These are phyloP conservation scores for Tyrophagus putrescentiae DNA, from an alignment of 1,140 invertebrate species.

Conservation along the genomic window DNA sequence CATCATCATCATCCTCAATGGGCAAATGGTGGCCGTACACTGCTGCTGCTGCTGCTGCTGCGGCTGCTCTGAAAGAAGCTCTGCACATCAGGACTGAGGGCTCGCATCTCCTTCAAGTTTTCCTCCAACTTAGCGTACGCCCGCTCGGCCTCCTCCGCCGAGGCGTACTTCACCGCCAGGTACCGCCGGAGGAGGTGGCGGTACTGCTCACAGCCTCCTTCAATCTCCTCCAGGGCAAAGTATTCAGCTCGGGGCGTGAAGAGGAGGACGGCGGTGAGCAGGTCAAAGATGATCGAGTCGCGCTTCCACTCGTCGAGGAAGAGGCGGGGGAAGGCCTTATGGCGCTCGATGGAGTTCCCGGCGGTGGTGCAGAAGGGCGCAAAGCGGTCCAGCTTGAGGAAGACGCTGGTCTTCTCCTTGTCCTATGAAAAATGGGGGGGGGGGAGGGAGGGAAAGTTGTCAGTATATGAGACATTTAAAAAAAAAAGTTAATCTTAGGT, in stretches of 20 bases:
- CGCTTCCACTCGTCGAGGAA: constrained; percentile 59
- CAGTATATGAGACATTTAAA: neutral
- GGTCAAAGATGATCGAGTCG: constrained; percentile 50
- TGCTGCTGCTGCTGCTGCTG: too few species aligned
- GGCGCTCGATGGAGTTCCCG: constrained; percentile 62
- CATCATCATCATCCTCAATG: too few species aligned
- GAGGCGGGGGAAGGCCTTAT: constrained; percentile 59
- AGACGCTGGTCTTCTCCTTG: neutral
- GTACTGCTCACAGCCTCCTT: too few species aligned
- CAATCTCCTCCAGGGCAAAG: too few species aligned
- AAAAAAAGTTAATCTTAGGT: neutral
- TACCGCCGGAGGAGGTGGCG: constrained; percentile 70
- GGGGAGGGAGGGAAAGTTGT: too few species aligned
- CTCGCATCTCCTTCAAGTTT: constrained; percentile 54
- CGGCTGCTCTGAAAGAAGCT: too few species aligned
- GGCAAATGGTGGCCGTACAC: too few species aligned
- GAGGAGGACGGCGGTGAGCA: constrained; percentile 65
- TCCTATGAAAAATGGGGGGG: neutral
- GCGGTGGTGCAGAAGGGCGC: constrained; percentile 65
- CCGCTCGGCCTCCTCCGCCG: constrained; percentile 63
- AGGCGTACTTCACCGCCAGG: constrained; percentile 51
- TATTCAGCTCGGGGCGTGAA: constrained; percentile 63
- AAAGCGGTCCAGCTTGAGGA: constrained; percentile 60
- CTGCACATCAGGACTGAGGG: too few species aligned
- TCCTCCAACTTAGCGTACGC: constrained; percentile 70